Conservation (phyloP, 2,113 vertebrate species). For the Chaenogobius annularis region DNA sequence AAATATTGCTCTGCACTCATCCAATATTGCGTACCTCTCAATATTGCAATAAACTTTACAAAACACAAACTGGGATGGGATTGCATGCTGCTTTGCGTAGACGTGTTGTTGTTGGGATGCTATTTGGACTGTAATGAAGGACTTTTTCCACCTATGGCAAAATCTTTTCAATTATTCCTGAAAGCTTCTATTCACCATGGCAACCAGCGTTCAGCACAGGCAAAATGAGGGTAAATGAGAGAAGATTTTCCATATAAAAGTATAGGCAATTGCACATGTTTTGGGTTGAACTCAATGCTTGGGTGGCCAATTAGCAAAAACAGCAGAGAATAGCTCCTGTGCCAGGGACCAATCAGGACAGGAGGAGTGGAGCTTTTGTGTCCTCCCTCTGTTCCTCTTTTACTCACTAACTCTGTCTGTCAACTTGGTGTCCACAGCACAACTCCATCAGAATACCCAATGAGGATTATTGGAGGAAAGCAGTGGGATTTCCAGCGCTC, state of each 20-base stretch:
- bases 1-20: background rate
- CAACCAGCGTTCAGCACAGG: constrained; percentile 38
- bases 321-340: constrained; percentile 67
- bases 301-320: constrained; percentile 83
- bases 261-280: constrained; percentile 57
- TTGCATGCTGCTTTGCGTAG: background rate
- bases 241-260: constrained; percentile 43
- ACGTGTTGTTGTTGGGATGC: background rate
- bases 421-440: constrained; percentile 72
- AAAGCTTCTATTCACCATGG: constrained; percentile 44
- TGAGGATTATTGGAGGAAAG: constrained; percentile 70
- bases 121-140: background rate
- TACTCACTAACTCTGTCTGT: constrained; percentile 72
- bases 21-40: background rate
- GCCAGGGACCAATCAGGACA: constrained; percentile 68
- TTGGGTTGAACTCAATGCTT: constrained; percentile 70
- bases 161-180: constrained; percentile 19
- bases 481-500: constrained; percentile 57
- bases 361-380: constrained; percentile 50
- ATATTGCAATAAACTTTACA: background rate
- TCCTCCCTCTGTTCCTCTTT: constrained; percentile 61
- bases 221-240: constrained; percentile 52
- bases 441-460: constrained; percentile 74
- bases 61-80: background rate
- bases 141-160: constrained; percentile 26